Base-by-base conservation (phyloP, 1,140 invertebrate species). In the Zelostemma sp. region DNA sequence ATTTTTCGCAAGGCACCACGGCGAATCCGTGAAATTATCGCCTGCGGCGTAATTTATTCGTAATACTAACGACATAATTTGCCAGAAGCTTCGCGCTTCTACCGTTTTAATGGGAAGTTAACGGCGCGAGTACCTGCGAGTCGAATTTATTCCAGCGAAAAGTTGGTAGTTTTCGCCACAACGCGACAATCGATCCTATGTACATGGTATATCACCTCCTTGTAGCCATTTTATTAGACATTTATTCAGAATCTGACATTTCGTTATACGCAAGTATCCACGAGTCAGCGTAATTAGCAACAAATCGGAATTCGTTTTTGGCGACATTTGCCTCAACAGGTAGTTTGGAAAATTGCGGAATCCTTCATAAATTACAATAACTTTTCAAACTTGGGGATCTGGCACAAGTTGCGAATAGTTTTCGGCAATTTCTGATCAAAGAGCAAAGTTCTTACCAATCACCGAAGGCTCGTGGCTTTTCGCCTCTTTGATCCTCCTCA, bases 201-300 rank as follows among this genome's bases (percentile, higher is more conserved):
- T 25, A 25, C 33, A 35, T 31, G 57, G 54, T 58, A 43, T 61
- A 70, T 61, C 41, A 35, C 33, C 25, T 8, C 14, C 31, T 21
- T 46, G 55, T 55, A 49, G 6, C 33, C 58, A 49, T 64, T 64
- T 57, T 49, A 31, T 46, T 40, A 56, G 55, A 53, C 54, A 51
- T 54, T 65, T 33, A 58, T 61, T 28, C 58, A 28, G 25, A 4
- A 65, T 58, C 51, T 47, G 43, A 45, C 58, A 54, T 65, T 65
- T 58, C 62, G 55, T 70, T 65, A 65, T 65, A 54, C 62, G 60
- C 65, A 64, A 64, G 67, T 56, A 69, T 69, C 64, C 49, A 63
- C 59, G 59, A 63, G 57, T 55, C 49, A 31, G 45, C 40, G 59
- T 62, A 64, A 69, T 69, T 69, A 60, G 67, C 35, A 1, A n/a